Percentiles rank a stretch among this genome's conserved stretches.
These are phyloP conservation scores for Macrocentrus cingulum DNA, from an alignment of 1,140 invertebrate genomes.

Conservation along the genomic window DNA sequence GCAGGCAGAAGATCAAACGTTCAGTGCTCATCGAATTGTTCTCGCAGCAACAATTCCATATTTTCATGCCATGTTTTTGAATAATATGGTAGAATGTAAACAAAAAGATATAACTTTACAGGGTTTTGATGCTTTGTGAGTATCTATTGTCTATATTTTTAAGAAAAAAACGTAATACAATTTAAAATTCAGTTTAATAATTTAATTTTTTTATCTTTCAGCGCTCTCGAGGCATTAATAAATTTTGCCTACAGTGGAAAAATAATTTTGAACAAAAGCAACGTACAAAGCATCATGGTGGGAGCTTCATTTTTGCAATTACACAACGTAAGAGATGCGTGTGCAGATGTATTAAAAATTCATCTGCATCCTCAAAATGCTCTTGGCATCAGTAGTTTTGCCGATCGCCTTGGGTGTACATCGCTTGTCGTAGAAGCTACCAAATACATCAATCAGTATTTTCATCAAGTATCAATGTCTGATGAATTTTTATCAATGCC, in stretches of 20 bases:
- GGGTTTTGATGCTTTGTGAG: slow-evolving; percentile 77
- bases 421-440: slow-evolving; percentile 75
- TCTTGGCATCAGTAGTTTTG: slow-evolving; percentile 81
- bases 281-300: slow-evolving; percentile 85
- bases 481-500: slow-evolving; percentile 78
- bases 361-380: slow-evolving; percentile 83
- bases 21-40: slow-evolving; percentile 83
- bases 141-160: not conserved
- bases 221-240: slow-evolving; percentile 80
- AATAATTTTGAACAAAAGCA: slow-evolving; percentile 75
- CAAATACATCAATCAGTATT: slow-evolving; percentile 82
- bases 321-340: slow-evolving; percentile 79
- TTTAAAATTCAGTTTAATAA: not conserved
- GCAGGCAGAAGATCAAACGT: slow-evolving; percentile 78
- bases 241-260: slow-evolving; percentile 87
- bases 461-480: slow-evolving; percentile 74
- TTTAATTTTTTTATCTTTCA: slow-evolving; percentile 45
- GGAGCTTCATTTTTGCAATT: slow-evolving; percentile 87
- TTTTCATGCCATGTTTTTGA: slow-evolving; percentile 90
- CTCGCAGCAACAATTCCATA: slow-evolving; percentile 87
- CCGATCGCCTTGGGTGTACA: slow-evolving; percentile 77
- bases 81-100: slow-evolving; percentile 85
- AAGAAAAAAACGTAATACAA: not conserved
- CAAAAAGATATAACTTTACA: slow-evolving; percentile 82
- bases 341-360: slow-evolving; percentile 78